Evolutionary conservation across 2,113 vertebrate genomes (phyloP), one percentile per base, ranked within the genome.

Genomic region (Gambusia holbrooki): DNA sequence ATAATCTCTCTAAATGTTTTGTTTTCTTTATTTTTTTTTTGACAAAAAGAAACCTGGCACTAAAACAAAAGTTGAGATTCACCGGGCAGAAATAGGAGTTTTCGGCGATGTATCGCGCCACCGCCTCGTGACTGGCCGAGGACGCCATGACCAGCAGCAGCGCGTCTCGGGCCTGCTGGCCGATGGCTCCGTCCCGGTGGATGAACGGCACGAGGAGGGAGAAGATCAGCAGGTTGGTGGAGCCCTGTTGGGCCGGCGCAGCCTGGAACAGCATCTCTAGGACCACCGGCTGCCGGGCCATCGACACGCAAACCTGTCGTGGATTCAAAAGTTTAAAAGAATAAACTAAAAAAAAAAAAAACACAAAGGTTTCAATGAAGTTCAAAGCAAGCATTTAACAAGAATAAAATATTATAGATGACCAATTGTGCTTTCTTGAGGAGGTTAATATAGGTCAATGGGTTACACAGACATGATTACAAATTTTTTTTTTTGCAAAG

Each of bases 11-110:
- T 48, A 17, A 48, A 19, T 48, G 1, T 6, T 48, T 48, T 48
- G 4, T 0, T 48, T 48, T 27, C 27, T 27, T 27, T 37, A 1
- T 48, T 48, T 37, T 0, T 37, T 37, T 12, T 11, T 37, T 11
- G 2, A 48, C 19, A 48, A 45, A 45, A 45, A 8, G 5, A 51
- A 48, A 19, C 3, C 17, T 51, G 48, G 48, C 51, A 58, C 6
- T 7, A 10, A n/a, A 58, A 58, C 5, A n/a, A 58, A 58, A 58
- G 51, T 9, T 10, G 51, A 58, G 51, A 0, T 2, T 79, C 87
- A 99, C 98, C 85, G 98, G 98, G 87, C 98, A 99, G 94, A 99
- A 99, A 95, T 98, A 98, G 86, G 98, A 99, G 92, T 97, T 96
- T 88, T 99, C 96, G 0, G 96, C 89, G 48, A 99, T 98, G 94